These are phyloP conservation scores for Agrilus mali DNA, from an alignment of 2,888 invertebrate species.

Conservation along the genomic window DNA sequence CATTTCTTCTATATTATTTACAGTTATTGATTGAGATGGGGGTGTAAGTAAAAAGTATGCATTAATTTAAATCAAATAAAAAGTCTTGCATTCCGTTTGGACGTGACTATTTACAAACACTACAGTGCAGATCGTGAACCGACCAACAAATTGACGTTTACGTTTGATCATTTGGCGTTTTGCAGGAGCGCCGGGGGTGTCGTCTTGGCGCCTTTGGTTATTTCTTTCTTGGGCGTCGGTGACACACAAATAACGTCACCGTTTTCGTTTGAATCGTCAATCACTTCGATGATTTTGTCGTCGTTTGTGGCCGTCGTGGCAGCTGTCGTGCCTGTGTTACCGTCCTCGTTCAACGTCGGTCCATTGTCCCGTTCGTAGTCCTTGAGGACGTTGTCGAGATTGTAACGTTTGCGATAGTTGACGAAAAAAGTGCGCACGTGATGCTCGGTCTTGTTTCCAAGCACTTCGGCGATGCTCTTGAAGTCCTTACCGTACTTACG, in stretches of 20 bases:
- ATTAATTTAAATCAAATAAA: too few relatives aligned
- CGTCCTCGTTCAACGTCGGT: conserved; percentile 25
- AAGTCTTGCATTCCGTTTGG: too few relatives aligned
- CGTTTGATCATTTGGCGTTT: not conserved
- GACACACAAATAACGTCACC: conserved; percentile 34
- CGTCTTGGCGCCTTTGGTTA: conserved; percentile 22
- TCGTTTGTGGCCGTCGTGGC: conserved; percentile 7
- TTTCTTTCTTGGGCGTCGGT: conserved; percentile 32
- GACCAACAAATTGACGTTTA: too few relatives aligned
- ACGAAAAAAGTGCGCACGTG: conserved; percentile 87
- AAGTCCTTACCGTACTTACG: conserved; percentile 78
- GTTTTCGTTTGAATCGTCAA: conserved; percentile 23
- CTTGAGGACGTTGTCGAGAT: conserved; percentile 73
- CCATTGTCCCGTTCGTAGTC: conserved; percentile 75
- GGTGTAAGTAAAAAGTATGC: too few relatives aligned
- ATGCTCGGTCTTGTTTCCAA: conserved; percentile 90
- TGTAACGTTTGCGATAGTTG: conserved; percentile 79
- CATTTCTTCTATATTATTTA: too few relatives aligned
- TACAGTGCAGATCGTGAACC: too few relatives aligned
- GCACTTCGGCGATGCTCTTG: conserved; percentile 85
- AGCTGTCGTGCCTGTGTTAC: not conserved
- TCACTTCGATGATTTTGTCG: conserved; percentile 21
- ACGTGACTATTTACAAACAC: too few relatives aligned
- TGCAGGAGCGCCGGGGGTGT: not conserved
- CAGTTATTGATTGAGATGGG: too few relatives aligned